A percentile compares a stretch with the other conserved stretches of the same genome.
Evolutionary conservation across 2,888 invertebrate genomes (phyloP).

Genomic region (Falcaria lacertinaria): DNA sequence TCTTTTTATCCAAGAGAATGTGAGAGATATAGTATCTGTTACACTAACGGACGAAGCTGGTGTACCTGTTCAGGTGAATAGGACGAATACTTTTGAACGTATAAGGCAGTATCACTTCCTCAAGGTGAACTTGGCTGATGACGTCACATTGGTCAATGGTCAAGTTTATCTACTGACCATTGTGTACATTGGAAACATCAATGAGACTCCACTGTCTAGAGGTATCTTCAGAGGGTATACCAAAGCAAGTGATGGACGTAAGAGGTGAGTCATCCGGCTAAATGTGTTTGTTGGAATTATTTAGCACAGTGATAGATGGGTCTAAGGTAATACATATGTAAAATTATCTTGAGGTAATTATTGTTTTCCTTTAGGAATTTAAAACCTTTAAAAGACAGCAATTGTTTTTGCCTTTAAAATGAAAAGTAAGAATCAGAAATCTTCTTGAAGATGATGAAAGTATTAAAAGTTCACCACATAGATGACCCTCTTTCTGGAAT

Average conservation of each 20-base stretch:
- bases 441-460: too few species aligned
- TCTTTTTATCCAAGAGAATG: slow-evolving; percentile 61
- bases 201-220: slow-evolving; percentile 64
- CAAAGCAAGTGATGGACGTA: slow-evolving; percentile 35
- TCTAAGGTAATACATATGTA: too few species aligned
- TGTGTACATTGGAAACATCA: slow-evolving; percentile 61
- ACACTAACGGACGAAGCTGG: slow-evolving; percentile 29
- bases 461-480: too few species aligned
- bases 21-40: slow-evolving; percentile 40
- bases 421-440: too few species aligned
- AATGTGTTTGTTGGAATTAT: not conserved
- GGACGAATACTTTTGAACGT: slow-evolving; percentile 35
- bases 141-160: slow-evolving; percentile 34
- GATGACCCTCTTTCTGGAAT: too few species aligned
- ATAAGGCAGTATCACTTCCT: slow-evolving; percentile 50
- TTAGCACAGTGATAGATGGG: not conserved
- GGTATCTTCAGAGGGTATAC: slow-evolving; percentile 69
- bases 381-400: too few species aligned
- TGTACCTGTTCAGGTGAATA: slow-evolving; percentile 26
- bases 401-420: too few species aligned
- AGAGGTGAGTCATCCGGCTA: slow-evolving; percentile 43
- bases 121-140: slow-evolving; percentile 47
- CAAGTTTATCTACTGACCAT: slow-evolving; percentile 42
- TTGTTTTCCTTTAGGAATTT: too few species aligned
- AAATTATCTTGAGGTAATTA: too few species aligned